These are phyloP conservation scores for Thaumatotibia leucotreta DNA, from an alignment of 1,140 invertebrate genomes.

Conservation along the genomic window DNA sequence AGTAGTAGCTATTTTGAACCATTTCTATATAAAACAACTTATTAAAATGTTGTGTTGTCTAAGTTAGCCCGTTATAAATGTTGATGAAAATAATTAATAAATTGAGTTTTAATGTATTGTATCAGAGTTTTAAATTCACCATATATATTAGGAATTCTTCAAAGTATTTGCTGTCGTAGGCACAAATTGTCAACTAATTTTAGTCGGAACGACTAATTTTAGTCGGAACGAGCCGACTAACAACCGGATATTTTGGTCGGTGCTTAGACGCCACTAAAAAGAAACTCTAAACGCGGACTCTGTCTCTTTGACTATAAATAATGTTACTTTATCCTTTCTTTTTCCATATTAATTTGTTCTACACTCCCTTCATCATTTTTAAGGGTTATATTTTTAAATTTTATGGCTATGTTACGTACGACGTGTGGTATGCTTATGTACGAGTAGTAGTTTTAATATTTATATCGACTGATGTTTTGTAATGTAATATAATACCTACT, in stretches of 20 bases:
- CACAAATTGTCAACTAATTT: conserved; percentile 59
- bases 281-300: conserved; percentile 44
- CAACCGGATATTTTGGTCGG: conserved; percentile 63
- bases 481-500: too few relatives aligned
- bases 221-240: conserved; percentile 51
- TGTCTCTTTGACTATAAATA: conserved; percentile 51
- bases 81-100: too few relatives aligned
- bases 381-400: not conserved
- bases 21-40: too few relatives aligned
- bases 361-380: conserved; percentile 5
- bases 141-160: not conserved
- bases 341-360: conserved; percentile 12
- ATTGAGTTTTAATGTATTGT: too few relatives aligned
- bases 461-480: too few relatives aligned
- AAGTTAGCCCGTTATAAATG: too few relatives aligned
- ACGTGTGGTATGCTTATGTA: not conserved
- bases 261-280: conserved; percentile 60
- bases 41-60: too few relatives aligned
- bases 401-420: not conserved
- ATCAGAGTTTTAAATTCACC: too few relatives aligned
- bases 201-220: conserved; percentile 61
- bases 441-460: too few relatives aligned
- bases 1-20: too few relatives aligned
- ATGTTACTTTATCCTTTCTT: conserved; percentile 30
- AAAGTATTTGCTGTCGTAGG: conserved; percentile 23